Percentiles rank a stretch among this genome's conserved stretches.
Evolutionary conservation across 2,113 vertebrate species (phyloP).

Genomic region (Corythaeola cristata): DNA sequence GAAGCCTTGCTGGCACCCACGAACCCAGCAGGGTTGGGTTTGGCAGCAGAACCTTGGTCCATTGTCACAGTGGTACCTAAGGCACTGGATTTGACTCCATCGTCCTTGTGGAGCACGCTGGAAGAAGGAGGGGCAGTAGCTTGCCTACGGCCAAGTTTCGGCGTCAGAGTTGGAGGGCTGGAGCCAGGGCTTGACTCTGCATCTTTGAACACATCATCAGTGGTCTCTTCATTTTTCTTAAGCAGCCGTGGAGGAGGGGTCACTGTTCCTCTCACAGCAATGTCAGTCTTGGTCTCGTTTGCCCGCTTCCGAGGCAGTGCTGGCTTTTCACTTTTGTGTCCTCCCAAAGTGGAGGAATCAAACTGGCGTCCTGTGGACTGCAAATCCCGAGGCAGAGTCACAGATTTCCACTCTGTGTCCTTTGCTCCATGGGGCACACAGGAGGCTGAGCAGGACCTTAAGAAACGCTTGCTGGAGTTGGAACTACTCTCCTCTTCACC

Average conservation of each 20-base stretch:
- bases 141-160: slow-evolving; percentile 83
- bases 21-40: slow-evolving; percentile 71
- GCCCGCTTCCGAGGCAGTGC: slow-evolving; percentile 90
- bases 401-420: slow-evolving; percentile 86
- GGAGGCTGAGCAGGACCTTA: slow-evolving; percentile 89
- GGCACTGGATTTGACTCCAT: slow-evolving; percentile 79
- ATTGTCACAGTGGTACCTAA: slow-evolving; percentile 32
- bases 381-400: slow-evolving; percentile 91
- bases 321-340: slow-evolving; percentile 83
- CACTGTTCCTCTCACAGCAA: slow-evolving; percentile 76
- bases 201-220: slow-evolving; percentile 84
- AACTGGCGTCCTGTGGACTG: slow-evolving; percentile 84
- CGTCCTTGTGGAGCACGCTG: slow-evolving; percentile 71
- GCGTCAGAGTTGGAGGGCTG: slow-evolving; percentile 86
- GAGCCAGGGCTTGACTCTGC: slow-evolving; percentile 85
- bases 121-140: slow-evolving; percentile 37
- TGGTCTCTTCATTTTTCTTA: slow-evolving; percentile 80
- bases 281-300: slow-evolving; percentile 81
- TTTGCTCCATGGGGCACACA: slow-evolving; percentile 81
- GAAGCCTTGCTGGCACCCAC: slow-evolving; percentile 72
- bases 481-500: slow-evolving; percentile 82
- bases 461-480: slow-evolving; percentile 87
- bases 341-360: slow-evolving; percentile 86
- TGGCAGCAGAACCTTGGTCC: slow-evolving; percentile 68
- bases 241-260: slow-evolving; percentile 88